Evolutionary conservation across 2,113 vertebrate species (phyloP), one percentile per base, ranked within the genome.

Genomic region (Campylorhamphus procurvoides): DNA sequence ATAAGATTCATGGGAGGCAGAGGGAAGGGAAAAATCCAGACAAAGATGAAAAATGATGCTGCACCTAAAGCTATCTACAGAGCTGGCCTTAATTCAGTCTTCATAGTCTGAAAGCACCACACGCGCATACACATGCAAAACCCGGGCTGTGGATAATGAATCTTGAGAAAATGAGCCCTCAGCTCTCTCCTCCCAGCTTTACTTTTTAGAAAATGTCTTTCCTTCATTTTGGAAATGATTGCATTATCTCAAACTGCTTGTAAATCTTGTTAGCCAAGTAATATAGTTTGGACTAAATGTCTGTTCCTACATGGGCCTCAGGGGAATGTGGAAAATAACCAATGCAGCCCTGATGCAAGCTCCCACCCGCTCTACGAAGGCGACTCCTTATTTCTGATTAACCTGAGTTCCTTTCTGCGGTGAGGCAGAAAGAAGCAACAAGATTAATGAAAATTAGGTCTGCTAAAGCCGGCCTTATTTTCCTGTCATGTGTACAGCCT

Each of bases 201-300:
- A 42, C 59, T 31, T 89, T 84, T 90, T 72, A 74, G 46, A 52
- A 25, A 89, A 68, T 74, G 85, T 37, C 55, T 87, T 90, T 73
- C 27, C 59, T 94, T 92, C 94, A 27, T 67, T 89, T 37, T 75
- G 77, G 73, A 92, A 92, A 72, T 47, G 52, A 92, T 90, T 88
- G 44, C 52, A 47, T 95, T 95, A 83, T 96, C 93, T 93, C 89
- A 81, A 88, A 82, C 93, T 59, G 52, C 77, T 94, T 90, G 80
- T 90, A 94, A 94, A 89, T 94, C 94, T 93, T 93, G 53, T 96
- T 93, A 95, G 46, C 84, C 53, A 75, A 83, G 84, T 81, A 95
- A 94, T 96, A 93, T 56, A 76, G 76, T 94, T 96, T 84, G 74
- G 85, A 78, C 74, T 77, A 93, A 94, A 90, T 87, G 64, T 68